Evolutionary conservation across 2,113 vertebrate genomes (phyloP).

Genomic region (Chiloscyllium plagiosum): DNA sequence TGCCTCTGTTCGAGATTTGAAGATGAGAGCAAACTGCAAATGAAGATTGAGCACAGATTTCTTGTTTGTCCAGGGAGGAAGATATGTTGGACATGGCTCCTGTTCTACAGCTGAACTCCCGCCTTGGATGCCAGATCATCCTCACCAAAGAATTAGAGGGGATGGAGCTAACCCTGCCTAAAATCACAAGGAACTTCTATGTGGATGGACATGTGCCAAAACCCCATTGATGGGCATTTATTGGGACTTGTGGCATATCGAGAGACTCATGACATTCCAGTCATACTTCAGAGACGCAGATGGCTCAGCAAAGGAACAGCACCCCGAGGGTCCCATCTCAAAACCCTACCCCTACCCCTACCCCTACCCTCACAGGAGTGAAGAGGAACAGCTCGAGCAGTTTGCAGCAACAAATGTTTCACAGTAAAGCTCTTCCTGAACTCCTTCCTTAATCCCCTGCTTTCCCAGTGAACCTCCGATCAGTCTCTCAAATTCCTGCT

Average conservation of each 20-base stretch:
- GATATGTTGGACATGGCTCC: conserved; percentile 92
- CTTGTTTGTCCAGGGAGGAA: conserved; percentile 64
- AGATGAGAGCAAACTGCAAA: background rate
- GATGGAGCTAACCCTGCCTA: conserved; percentile 71
- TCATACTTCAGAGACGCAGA: background rate
- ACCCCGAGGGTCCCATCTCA: too few species aligned
- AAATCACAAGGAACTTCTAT: conserved; percentile 85
- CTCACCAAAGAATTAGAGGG: conserved; percentile 71
- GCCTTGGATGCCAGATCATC: conserved; percentile 80
- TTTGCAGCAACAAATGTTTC: background rate
- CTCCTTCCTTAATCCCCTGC: background rate
- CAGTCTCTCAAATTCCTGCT: background rate
- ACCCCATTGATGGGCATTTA: conserved; percentile 65
- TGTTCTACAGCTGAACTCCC: conserved; percentile 77
- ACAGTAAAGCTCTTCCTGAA: background rate
- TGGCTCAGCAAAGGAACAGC: background rate
- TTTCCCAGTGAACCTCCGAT: background rate
- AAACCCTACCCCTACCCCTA: too few species aligned
- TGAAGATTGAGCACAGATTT: too few species aligned
- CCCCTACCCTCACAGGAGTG: too few species aligned
- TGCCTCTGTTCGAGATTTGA: background rate
- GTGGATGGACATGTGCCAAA: conserved; percentile 84
- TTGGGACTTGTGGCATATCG: background rate
- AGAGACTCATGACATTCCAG: background rate
- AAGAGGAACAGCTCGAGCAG: background rate